Base-by-base conservation (phyloP, 2,888 invertebrate species). In the Temnothorax rugatulus region DNA sequence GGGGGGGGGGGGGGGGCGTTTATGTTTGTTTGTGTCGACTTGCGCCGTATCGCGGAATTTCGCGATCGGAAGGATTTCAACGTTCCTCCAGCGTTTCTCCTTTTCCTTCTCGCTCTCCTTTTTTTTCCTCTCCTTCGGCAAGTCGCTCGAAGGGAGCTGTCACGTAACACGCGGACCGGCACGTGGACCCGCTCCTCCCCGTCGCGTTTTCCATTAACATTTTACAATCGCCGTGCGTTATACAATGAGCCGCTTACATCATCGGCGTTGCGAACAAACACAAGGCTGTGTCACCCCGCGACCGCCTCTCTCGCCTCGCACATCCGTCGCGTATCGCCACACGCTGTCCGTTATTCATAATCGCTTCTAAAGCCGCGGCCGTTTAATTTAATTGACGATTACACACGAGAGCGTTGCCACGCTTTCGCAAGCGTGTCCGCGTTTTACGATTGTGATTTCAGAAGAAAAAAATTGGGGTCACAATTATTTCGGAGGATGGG, bases 181-280 rank as follows among this genome's bases (percentile, higher is more conserved):
- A 34, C 34, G 44, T 41, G 34, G 41, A 76, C 38, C 71, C 64
- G 61, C 73, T 76, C 38, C 84, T 52, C 59, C 57, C 71, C 59
- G 52, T 64, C 83, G 82, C 86, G 84, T 85, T 90, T 90, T 90
- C 89, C 89, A 92, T 91, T 91, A 91, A 87, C 90, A 90, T 93
- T 93, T 92, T 92, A 93, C 91, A 92, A 92, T 93, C 91, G 86
- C 87, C 87, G 83, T 83, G 90, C 84, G 91, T 92, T 93, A 93
- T 93, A 93, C 93, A 93, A 93, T 93, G 90, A 92, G 92, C 90
- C 88, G 86, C 88, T 90, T 92, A 91, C 89, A 88, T 92, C 93
- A 94, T 90, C 91, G 52, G 92, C 29, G 69, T 57, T 59, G 83
- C 83, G 87, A 89, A 90, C 91, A 93, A 93, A 94, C 94, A 94